Evolutionary conservation across 1,140 invertebrate species (phyloP), one percentile per base, ranked within the genome.

Genomic region (Papilio polyxenes): DNA sequence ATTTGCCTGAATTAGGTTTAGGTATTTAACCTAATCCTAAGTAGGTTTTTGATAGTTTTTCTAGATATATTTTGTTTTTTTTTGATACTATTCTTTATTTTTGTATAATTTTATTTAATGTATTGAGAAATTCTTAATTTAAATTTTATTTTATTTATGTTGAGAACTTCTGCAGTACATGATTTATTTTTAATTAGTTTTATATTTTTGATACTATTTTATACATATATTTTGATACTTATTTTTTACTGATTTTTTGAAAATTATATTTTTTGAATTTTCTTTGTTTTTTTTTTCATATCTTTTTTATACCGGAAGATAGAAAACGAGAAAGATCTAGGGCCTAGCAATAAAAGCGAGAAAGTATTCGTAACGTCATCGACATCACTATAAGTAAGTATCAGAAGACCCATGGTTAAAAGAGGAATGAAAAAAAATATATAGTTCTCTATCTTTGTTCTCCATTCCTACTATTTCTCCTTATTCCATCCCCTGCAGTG

Each of bases 161-260:
- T 59, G 8, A 9, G 56, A 59, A 59, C 20, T 59, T 59, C n/a
- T 9, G 8, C n/a, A 59, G 17, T n/a, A 59, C n/a, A 17, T 59
- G 56, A 3, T 59, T 59, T 59, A 59, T 59, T 59, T 59, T 20
- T 59, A 59, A 59, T 59, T 59, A 59, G n/a, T 59, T 59, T 17
- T 40, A 72, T 72, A 17, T 40, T 72, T 69, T 72, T 72, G 62
- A 65, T 65, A 65, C 62, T 65, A 40, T 72, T 72, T 17, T 72
- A 72, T 72, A 37, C 31, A 15, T 72, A 8, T 17, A 40, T 72
- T 72, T 72, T 72, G 65, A 40, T 72, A 72, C 31, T 72, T 72
- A 8, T 72, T 15, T n/a, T 72, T 72, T 72, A 72, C 65, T 37
- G 5, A 0, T 72, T 72, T 31, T 72, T 72, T 72, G 65, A 72